Conservation (phyloP, 2,888 invertebrate species). For the Drosophila ezoana region DNA sequence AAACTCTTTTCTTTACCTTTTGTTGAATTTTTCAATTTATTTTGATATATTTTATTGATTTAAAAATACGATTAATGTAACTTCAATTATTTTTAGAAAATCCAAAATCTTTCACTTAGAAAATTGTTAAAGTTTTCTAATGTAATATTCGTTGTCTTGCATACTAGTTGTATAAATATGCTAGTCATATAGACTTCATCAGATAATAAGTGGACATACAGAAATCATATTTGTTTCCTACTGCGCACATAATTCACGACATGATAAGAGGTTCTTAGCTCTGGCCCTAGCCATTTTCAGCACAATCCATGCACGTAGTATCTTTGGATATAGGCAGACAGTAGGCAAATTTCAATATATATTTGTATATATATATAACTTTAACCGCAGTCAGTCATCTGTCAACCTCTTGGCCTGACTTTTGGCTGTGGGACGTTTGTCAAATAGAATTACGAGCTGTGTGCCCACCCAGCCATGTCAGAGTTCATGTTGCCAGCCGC, state of each 20-base stretch:
- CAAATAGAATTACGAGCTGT: constrained; percentile 67
- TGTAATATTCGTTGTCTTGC: too few species aligned
- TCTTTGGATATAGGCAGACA: constrained; percentile 4
- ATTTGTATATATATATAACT: constrained; percentile 14
- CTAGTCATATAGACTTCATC: too few species aligned
- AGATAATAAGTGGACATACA: neutral
- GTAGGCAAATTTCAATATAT: constrained; percentile 7
- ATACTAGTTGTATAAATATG: too few species aligned
- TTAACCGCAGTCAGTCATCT: constrained; percentile 37
- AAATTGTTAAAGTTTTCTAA: too few species aligned
- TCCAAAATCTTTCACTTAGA: too few species aligned
- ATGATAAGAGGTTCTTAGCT: constrained; percentile 16
- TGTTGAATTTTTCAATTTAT: too few species aligned
- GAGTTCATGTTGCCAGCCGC: constrained; percentile 73
- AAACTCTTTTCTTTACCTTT: too few species aligned
- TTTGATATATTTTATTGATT: too few species aligned
- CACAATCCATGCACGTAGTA: neutral
- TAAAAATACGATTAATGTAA: too few species aligned
- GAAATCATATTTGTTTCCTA: neutral
- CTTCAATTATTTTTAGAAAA: too few species aligned
- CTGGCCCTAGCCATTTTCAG: neutral
- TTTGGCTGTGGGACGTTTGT: constrained; percentile 42
- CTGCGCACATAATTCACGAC: neutral
- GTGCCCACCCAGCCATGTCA: constrained; percentile 60
- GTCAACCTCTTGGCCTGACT: constrained; percentile 40